Conservation (phyloP, 2,113 vertebrate species). For the Nycticryphes semicollaris region DNA sequence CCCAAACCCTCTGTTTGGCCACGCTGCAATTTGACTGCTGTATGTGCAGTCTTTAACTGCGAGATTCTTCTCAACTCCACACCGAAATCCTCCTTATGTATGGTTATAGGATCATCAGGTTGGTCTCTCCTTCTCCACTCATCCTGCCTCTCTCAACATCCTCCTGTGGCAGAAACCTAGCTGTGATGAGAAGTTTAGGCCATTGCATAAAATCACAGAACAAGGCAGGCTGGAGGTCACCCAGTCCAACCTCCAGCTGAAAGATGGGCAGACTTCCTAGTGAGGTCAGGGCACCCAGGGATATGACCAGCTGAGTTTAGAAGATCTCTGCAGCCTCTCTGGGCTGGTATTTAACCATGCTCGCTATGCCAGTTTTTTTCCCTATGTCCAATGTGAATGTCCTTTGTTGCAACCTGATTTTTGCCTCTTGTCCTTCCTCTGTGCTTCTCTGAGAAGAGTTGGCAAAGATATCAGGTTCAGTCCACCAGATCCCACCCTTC, state of each 20-base stretch:
- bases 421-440: not conserved
- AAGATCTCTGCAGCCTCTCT: not conserved
- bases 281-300: not conserved
- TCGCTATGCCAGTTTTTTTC: rapidly evolving
- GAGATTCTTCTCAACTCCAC: not conserved
- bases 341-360: not conserved
- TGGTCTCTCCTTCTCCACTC: not conserved
- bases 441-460: not conserved
- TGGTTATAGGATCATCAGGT: rapidly evolving
- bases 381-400: not conserved
- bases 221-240: not conserved
- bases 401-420: not conserved
- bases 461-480: not conserved
- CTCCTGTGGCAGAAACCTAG: not conserved
- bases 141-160: not conserved
- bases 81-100: not conserved
- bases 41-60: not conserved
- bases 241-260: not conserved
- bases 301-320: rapidly evolving
- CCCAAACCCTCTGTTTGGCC: not conserved
- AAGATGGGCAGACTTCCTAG: not conserved
- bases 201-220: not conserved
- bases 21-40: not conserved
- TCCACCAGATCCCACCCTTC: not conserved
- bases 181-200: not conserved